Base-by-base conservation (phyloP, 2,797 vertebrate species). In the Antennarius maculatus region DNA sequence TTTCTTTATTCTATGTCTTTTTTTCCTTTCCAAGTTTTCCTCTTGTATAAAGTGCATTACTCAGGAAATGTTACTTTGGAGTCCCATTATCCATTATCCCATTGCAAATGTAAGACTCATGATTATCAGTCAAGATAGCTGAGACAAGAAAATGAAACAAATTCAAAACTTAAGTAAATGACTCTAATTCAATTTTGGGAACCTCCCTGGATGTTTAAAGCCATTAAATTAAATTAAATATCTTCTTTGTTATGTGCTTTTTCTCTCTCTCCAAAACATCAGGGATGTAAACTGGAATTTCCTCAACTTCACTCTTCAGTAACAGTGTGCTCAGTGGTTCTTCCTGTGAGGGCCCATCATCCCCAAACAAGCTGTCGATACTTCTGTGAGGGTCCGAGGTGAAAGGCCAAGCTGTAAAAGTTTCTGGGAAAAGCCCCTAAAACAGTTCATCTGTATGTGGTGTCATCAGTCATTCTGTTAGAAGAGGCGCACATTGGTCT, bases 391-490 rank as follows among this genome's bases (percentile, higher is more conserved):
- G 74, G 67, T 74, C 17, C 0, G 3, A 54, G 86, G 87, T 89
- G 64, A 89, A 82, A 86, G 88, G 89, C 54, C 84, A 74, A 49
- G 55, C 49, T 85, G 86, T 89, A 88, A 89, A 82, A 65, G 78
- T 73, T 83, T 83, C 87, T 88, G 86, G 78, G 80, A 87, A 89
- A 91, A 83, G 77, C 71, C 59, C 80, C 68, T 52, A 65, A 88
- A 90, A 85, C 69, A 79, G 86, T 80, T 78, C 3, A 84, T 87
- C 74, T 87, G 86, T 71, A 68, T 80, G 83, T 77, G 77, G 79
- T 76, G 86, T 85, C 81, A 64, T 81, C 69, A 16, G 76, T 69
- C 63, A 77, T 81, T 39, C 75, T 83, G 75, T 86, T 80, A 79
- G 82, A 72, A 55, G 57, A 60, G 56, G 50, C 54, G 43, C 61